Conservation (phyloP, 2,888 invertebrate genomes). For the Xestoiulus laeticollis region DNA sequence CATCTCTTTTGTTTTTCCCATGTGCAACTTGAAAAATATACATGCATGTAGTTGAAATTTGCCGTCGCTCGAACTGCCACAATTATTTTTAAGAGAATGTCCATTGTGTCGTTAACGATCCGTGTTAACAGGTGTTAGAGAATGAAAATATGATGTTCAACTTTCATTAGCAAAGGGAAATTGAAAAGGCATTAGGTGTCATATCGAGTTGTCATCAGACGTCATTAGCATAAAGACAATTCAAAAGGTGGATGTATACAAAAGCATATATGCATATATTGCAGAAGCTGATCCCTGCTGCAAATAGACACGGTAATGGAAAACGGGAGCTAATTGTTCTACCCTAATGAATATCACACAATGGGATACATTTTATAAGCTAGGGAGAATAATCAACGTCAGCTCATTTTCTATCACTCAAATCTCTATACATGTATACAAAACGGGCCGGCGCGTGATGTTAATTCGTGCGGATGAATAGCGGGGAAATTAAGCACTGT, state of each 20-base stretch:
- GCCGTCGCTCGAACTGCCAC: background rate
- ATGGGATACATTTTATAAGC: constrained; percentile 9
- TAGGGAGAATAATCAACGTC: background rate
- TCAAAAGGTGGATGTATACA: constrained; percentile 9
- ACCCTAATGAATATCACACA: constrained; percentile 9
- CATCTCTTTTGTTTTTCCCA: background rate
- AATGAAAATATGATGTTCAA: constrained; percentile 9
- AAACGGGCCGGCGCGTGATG: background rate
- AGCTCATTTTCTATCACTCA: background rate
- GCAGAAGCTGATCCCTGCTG: too few species aligned
- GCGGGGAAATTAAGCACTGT: background rate
- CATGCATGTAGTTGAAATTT: too few species aligned
- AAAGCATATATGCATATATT: too few species aligned
- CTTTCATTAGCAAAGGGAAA: background rate
- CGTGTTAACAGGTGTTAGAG: constrained; percentile 9
- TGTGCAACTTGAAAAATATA: constrained; percentile 3
- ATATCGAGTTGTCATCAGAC: constrained; percentile 9
- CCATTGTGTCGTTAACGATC: background rate
- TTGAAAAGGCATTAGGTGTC: constrained; percentile 9
- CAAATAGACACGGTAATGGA: background rate
- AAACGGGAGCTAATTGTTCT: constrained; percentile 1
- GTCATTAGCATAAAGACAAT: constrained; percentile 9
- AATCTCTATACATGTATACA: too few species aligned
- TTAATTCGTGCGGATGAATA: constrained; percentile 9
- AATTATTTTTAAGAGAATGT: constrained; percentile 9